phyloP scores from a whole-genome alignment of 2,797 vertebrate genomes.

The Morus bassanus region DNA sequence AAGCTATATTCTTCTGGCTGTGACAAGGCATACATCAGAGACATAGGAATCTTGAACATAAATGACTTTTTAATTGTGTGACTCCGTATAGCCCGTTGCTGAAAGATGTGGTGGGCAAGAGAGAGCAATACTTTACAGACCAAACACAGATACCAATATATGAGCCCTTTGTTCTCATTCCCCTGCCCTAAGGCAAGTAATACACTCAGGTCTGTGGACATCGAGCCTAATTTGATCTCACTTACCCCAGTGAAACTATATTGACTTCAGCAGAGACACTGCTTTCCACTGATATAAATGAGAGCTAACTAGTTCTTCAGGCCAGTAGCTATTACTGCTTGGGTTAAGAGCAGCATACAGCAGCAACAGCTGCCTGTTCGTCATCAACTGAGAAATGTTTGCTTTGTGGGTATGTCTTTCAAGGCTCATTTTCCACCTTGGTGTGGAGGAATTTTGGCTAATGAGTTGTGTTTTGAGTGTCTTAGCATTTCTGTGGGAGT shows the following conservation, averaged over 20 bases:
- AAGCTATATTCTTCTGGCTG: not conserved
- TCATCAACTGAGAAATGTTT: not conserved
- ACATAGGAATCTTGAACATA: not conserved
- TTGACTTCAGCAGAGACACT: constrained; percentile 45
- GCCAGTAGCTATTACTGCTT: not conserved
- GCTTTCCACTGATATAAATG: constrained; percentile 45
- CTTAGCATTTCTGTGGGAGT: not conserved
- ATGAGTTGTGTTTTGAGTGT: not conserved
- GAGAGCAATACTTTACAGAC: constrained; percentile 32
- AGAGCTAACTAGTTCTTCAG: constrained; percentile 42
- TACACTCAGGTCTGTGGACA: constrained; percentile 54
- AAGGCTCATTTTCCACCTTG: not conserved
- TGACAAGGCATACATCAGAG: constrained; percentile 1
- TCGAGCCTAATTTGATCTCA: constrained; percentile 55
- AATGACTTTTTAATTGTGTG: constrained; percentile 50
- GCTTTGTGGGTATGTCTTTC: not conserved
- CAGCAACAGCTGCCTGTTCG: not conserved
- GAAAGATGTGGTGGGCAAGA: not conserved
- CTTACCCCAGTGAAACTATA: constrained; percentile 43
- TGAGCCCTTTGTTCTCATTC: constrained; percentile 44
- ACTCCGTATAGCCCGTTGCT: not conserved
- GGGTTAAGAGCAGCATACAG: not conserved
- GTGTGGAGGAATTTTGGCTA: constrained; percentile 26
- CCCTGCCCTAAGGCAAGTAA: constrained; percentile 43
- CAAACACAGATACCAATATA: constrained; percentile 22